phyloP scores from a whole-genome alignment of 2,888 invertebrate genomes.

The Taphrorychus bicolor region DNA sequence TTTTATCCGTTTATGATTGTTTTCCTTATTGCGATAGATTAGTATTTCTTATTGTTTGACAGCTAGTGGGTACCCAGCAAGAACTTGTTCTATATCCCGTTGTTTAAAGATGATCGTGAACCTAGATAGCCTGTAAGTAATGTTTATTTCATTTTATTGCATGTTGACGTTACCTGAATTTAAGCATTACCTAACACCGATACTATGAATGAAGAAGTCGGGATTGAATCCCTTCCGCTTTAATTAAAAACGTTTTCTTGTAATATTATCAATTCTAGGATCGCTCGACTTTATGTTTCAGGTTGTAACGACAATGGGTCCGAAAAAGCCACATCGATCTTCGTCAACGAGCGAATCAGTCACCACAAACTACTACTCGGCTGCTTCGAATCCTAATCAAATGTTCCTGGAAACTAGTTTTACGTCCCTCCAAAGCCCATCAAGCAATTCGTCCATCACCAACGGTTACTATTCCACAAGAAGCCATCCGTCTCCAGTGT shows the following conservation, averaged over 20 bases:
- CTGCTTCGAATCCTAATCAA: conserved; percentile 58
- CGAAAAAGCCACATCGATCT: conserved; percentile 76
- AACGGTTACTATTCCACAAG: conserved; percentile 56
- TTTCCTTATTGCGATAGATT: not conserved
- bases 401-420: conserved; percentile 79
- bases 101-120: conserved; percentile 31
- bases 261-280: not conserved
- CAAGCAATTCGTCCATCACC: conserved; percentile 56
- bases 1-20: not conserved
- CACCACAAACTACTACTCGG: conserved; percentile 43
- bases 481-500: conserved; percentile 53
- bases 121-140: conserved; percentile 37
- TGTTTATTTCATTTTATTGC: conserved; percentile 25
- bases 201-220: too few relatives aligned
- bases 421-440: conserved; percentile 68
- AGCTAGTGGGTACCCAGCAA: conserved; percentile 3
- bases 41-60: not conserved
- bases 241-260: too few relatives aligned
- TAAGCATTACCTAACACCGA: too few relatives aligned
- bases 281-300: conserved; percentile 49
- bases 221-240: too few relatives aligned
- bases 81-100: conserved; percentile 17
- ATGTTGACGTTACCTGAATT: conserved; percentile 14
- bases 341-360: conserved; percentile 55
- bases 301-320: conserved; percentile 82